Base-by-base conservation (phyloP, 2,797 vertebrate genomes). In the Centroberyx gerrardi region DNA sequence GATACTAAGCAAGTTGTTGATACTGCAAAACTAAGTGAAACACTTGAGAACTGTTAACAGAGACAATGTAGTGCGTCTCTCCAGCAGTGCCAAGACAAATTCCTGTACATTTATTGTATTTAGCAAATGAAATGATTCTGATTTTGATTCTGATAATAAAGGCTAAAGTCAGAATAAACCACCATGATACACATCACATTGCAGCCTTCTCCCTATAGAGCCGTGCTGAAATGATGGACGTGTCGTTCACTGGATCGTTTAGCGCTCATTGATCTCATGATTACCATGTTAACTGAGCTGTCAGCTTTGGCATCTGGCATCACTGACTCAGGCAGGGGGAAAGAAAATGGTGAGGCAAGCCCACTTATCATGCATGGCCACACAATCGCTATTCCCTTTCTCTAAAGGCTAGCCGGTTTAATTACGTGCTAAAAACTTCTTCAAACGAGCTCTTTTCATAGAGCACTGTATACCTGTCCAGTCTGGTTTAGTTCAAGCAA, bases 271-370 rank as follows among this genome's bases (percentile, higher is more conserved):
- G 87, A 85, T 92, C 79, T 88, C 84, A 79, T 91, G 87, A 92
- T 92, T 90, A 84, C 69, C 72, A 78, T 69, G 85, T 88, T 90
- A 91, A 91, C 83, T 61, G 73, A 86, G 82, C 85, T 88, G 89
- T 90, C 91, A 85, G 87, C 71, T 68, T 64, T 74, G 72, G 79
- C 90, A 91, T 89, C 87, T 89, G 87, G 81, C 83, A 78, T 85
- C 74, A 66, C 66, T 70, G 76, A 82, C 72, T 80, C 56, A 86
- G 70, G 74, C 81, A 62, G 38, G 33, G 31, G 70, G 68, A 56
- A 75, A 79, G 69, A 72, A 85, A 78, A 62, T 13, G 70, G 13
- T 46, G 40, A 87, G 74, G 76, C 82, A 74, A 64, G 56, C 36
- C 65, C 71, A 84, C 81, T 90, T 87, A 65, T 86, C 86, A 90